Base-by-base conservation (phyloP, 2,888 invertebrate species). In the Drosophila trichaetosa region DNA sequence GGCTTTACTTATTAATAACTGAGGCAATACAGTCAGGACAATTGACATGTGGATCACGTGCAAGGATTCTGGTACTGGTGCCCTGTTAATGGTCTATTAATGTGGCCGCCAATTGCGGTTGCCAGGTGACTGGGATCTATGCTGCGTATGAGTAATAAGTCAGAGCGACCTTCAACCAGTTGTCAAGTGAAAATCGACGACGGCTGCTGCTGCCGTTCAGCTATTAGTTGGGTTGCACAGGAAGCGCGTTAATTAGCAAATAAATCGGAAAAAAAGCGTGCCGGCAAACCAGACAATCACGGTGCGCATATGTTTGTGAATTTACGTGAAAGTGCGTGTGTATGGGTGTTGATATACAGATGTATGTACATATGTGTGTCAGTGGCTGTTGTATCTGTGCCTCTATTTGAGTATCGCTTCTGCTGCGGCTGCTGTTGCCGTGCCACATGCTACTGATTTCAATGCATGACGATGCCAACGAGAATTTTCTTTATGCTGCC, bases 241-340 rank as follows among this genome's bases (percentile, higher is more conserved):
- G 75, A 87, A 81, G 67, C 79, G 82, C 84, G 87, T 83, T 85
- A 89, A 85, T 85, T 85, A 89, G 85, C 84, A 87, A 83, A 89
- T 89, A 85, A 81, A 87, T 83, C 46, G 46, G 2, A 16, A 88
- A 83, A 85, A 82, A 84, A 76, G 66, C 76, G 72, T 78, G 72
- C 72, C 88, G 42, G 70, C 65, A 73, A 80, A 62, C 67, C 67
- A 68, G 75, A 72, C 73, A 83, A 86, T 80, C 85, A 73, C 79
- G 59, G 53, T 40, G 46, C 52, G 52, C 70, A 65, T 40, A 65
- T 76, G 61, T 64, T 53, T 59, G 8, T 59, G 10, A 46, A 27
- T 56, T 36, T 54, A 21, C 31, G 5, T 60, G 36, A 31, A 36
- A 52, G 18, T 53, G 27, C 7, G 34, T 58, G 48, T 56, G 34